Evolutionary conservation across 2,797 vertebrate species (phyloP).

Genomic region (Platyrinchus mystaceus): DNA sequence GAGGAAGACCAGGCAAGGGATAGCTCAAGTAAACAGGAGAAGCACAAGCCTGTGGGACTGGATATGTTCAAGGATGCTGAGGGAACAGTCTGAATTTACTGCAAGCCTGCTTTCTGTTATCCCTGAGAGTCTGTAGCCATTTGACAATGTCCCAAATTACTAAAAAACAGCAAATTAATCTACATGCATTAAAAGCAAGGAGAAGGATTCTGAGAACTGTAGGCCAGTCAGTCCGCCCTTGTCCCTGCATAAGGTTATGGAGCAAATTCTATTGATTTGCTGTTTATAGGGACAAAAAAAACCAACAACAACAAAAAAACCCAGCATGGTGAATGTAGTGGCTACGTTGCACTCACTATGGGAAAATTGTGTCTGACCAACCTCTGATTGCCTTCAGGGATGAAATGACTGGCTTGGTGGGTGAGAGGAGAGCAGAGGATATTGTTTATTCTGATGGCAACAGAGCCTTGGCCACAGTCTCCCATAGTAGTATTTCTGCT

Average conservation of each 20-base stretch:
- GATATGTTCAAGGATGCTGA: background rate
- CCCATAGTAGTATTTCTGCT: background rate
- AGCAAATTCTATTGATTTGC: background rate
- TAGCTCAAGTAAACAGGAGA: background rate
- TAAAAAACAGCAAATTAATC: background rate
- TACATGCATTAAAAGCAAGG: background rate
- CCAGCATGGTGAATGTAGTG: background rate
- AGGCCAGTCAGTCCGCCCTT: background rate
- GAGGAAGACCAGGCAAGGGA: background rate
- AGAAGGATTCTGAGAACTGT: background rate
- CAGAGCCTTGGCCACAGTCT: background rate
- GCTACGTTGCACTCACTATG: background rate
- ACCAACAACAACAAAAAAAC: no score
- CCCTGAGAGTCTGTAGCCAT: background rate
- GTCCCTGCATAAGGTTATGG: background rate
- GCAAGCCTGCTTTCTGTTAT: background rate
- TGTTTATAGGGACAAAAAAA: background rate
- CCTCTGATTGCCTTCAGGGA: background rate
- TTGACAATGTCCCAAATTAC: background rate
- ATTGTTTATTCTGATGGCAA: background rate
- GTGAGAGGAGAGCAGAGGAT: background rate
- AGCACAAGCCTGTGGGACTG: fast-evolving
- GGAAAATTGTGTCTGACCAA: background rate
- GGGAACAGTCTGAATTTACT: background rate
- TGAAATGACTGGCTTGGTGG: background rate